Evolutionary conservation across 2,888 invertebrate genomes (phyloP), one percentile per base, ranked within the genome.

Genomic region (Thymelicus acteon): DNA sequence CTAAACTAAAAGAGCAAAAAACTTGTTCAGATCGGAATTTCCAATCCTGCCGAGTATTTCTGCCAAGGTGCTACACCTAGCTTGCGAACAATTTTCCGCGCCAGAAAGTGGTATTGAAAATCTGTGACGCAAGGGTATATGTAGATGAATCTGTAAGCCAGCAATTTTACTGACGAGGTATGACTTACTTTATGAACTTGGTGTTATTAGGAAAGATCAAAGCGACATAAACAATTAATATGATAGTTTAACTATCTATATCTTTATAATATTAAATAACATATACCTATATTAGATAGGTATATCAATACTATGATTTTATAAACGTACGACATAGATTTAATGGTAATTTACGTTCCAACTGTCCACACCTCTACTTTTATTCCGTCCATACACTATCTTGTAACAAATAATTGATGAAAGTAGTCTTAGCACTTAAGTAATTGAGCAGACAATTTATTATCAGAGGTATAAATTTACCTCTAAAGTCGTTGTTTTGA

Each of bases 391-490:
- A 48, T 31, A n/a, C 44, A 61, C 24, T 54, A 60, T 54, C 47
- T 40, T 63, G 58, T 64, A 64, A 72, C 67, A 67, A 68, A 72
- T 64, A 57, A 61, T 69, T 31, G 69, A 61, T 62, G 49, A 58
- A 62, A 72, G 44, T 58, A 64, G 65, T 65, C 61, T 47, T 67
- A 57, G 47, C 66, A 68, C 69, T 72, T 65, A 69, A 49, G 68
- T 58, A 62, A 72, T 69, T 69, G 62, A 72, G 61, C 57, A 10
- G 39, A 19, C 58, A 67, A 72, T 67, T 54, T 67, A 67, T 63
- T 67, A 15, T 49, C 10, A 52, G 49, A 61, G 68, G 54, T 60
- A 72, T 72, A 63, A 72, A 68, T 67, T 62, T 62, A 68, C 44
- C 31, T 68, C 37, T 61, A 19, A 47, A 47, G 37, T n/a, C 69